Conservation (phyloP, 2,797 vertebrate species). For the Rousettus madagascariensis region DNA sequence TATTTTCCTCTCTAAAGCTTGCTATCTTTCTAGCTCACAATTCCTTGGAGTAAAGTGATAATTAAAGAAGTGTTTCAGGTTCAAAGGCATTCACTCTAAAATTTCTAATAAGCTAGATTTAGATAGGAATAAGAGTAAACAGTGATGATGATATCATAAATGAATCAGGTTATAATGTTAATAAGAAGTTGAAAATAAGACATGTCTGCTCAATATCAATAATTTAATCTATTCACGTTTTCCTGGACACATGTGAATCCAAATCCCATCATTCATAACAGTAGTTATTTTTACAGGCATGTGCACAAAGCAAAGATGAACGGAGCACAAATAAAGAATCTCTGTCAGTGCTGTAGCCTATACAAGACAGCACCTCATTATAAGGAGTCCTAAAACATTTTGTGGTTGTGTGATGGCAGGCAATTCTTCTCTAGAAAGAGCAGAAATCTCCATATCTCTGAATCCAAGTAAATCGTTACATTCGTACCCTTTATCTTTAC, state of each 20-base stretch:
- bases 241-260: conserved; percentile 6
- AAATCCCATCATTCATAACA: neutral
- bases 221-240: conserved; percentile 10
- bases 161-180: conserved; percentile 27
- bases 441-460: neutral
- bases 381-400: neutral
- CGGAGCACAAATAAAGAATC: neutral
- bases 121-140: conserved; percentile 10
- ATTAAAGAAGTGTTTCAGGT: conserved; percentile 57
- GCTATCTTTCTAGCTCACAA: conserved; percentile 15
- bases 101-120: conserved; percentile 47
- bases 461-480: neutral
- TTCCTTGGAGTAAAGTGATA: conserved; percentile 45
- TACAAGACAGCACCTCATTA: neutral
- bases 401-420: conserved; percentile 10
- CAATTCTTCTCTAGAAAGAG: neutral
- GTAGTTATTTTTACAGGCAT: neutral
- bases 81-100: conserved; percentile 55
- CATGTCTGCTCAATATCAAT: conserved; percentile 4
- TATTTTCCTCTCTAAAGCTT: conserved; percentile 50
- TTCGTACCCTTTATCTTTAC: neutral
- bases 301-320: neutral
- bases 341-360: neutral
- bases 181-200: conserved; percentile 50
- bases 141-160: conserved; percentile 31